Percentiles rank a stretch among this genome's conserved stretches.
Evolutionary conservation across 2,888 invertebrate genomes (phyloP).

Genomic region (Suillia variegata): DNA sequence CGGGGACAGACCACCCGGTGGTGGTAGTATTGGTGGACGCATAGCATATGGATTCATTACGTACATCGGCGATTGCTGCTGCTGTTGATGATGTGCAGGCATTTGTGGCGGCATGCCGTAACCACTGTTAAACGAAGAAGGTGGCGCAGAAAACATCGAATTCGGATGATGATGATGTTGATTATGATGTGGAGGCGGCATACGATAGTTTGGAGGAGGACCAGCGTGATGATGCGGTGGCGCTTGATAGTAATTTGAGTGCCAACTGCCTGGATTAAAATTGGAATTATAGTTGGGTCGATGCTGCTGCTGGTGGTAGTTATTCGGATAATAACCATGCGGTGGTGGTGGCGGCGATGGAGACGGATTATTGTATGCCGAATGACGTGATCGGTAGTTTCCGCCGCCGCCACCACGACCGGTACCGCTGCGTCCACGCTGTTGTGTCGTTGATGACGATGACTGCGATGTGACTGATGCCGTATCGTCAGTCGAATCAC

Average conservation of each 20-base stretch:
- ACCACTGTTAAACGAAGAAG: conserved; percentile 31
- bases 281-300: conserved; percentile 44
- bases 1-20: neutral
- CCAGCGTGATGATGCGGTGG: conserved; percentile 32
- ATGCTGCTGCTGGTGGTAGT: conserved; percentile 11
- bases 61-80: conserved; percentile 26
- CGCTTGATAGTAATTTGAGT: conserved; percentile 53
- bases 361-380: conserved; percentile 4
- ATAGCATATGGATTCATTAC: conserved; percentile 28
- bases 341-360: neutral
- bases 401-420: conserved; percentile 13
- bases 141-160: no score
- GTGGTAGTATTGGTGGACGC: conserved; percentile 12
- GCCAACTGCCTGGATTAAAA: conserved; percentile 52
- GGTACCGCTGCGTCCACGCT: conserved; percentile 32
- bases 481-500: conserved; percentile 36
- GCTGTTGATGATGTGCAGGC: conserved; percentile 21
- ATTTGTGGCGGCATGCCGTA: conserved; percentile 30
- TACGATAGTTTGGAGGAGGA: conserved; percentile 37
- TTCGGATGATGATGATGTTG: conserved; percentile 5
- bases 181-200: conserved; percentile 18
- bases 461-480: conserved; percentile 13
- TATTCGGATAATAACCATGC: conserved; percentile 9
- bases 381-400: conserved; percentile 22
- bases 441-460: conserved; percentile 10